These are phyloP conservation scores for Megaleporinus macrocephalus DNA, from an alignment of 2,113 vertebrate species.

Conservation along the genomic window DNA sequence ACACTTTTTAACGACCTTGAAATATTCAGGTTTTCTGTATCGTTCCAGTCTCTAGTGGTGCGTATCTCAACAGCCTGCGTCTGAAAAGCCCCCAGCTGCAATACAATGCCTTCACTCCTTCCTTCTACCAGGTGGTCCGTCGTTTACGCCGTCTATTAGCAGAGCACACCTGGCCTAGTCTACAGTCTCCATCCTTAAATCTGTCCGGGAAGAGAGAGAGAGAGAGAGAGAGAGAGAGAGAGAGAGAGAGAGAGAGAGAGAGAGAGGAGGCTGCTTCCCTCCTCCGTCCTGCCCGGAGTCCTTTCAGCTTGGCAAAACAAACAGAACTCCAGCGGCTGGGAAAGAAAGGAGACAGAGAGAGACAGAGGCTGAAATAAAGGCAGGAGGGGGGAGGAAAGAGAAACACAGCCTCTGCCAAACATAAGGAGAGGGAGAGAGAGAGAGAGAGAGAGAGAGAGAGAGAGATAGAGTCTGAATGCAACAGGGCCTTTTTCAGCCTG, in stretches of 20 bases:
- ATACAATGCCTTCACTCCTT: neutral
- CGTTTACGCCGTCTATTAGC: neutral
- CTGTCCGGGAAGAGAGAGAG: neutral
- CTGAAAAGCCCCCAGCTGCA: neutral
- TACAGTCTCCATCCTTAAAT: neutral
- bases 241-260: constrained; percentile 3
- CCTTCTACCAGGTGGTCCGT: neutral
- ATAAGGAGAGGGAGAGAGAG: constrained; percentile 8
- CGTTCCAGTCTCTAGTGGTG: neutral
- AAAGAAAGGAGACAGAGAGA: neutral
- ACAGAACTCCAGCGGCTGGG: neutral
- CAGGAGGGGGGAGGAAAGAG: neutral
- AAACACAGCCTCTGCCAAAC: neutral
- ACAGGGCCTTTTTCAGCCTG: constrained; percentile 71
- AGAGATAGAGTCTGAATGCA: constrained; percentile 65
- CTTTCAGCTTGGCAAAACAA: neutral
- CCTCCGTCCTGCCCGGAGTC: neutral
- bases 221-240: neutral
- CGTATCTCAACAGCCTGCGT: neutral
- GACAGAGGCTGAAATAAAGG: neutral
- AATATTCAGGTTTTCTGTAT: neutral
- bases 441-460: constrained; percentile 10
- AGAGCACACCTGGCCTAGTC: neutral
- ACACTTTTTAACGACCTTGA: neutral
- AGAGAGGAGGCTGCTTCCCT: neutral